These are phyloP conservation scores for Bos indicus DNA, from an alignment of 2,113 vertebrate genomes.

Conservation along the genomic window DNA sequence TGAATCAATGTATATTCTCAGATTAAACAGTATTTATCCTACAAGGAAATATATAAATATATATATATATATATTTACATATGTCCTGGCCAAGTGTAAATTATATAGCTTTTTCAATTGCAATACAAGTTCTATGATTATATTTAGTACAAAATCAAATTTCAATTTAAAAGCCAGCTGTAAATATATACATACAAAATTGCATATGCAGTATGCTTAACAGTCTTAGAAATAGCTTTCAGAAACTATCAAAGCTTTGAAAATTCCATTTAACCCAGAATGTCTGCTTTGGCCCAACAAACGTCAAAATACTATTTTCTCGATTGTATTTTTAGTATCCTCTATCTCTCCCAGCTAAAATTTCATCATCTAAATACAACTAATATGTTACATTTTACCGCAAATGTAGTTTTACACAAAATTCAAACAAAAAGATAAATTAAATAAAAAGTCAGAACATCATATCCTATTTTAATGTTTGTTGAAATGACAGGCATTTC, in stretches of 20 bases:
- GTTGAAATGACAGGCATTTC: neutral
- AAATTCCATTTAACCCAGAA: conserved; percentile 54
- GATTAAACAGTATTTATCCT: conserved; percentile 49
- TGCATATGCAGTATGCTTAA: conserved; percentile 44
- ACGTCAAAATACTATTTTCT: neutral
- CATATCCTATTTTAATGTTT: neutral
- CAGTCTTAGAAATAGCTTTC: conserved; percentile 43
- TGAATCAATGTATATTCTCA: conserved; percentile 35
- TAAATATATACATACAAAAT: conserved; percentile 50
- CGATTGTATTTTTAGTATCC: neutral
- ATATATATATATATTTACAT: neutral
- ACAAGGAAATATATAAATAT: neutral
- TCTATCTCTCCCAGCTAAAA: neutral
- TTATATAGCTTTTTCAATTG: conserved; percentile 28
- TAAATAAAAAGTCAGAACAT: neutral
- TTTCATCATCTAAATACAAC: neutral
- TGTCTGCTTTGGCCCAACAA: neutral
- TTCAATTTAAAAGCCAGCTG: conserved; percentile 51
- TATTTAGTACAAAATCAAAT: conserved; percentile 56
- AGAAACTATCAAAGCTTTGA: conserved; percentile 40
- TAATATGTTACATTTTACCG: neutral
- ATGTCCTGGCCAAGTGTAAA: conserved; percentile 24
- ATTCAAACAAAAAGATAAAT: neutral
- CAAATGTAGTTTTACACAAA: neutral
- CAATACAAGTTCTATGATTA: conserved; percentile 48